phyloP scores from a whole-genome alignment of 2,113 vertebrate genomes.

The Delphinus delphis region DNA sequence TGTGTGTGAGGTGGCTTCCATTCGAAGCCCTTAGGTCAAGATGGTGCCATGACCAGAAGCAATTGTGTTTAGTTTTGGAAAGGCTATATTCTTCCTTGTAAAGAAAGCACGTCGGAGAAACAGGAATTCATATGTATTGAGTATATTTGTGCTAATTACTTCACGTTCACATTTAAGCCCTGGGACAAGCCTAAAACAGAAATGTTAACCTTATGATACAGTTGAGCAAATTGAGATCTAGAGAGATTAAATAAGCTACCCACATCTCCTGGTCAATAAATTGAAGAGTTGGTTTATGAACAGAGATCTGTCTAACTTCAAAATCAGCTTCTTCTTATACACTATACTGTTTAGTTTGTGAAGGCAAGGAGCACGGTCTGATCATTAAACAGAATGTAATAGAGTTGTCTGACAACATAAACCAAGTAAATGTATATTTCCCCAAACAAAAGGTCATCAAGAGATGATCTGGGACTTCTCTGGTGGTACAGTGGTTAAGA shows the following conservation, averaged over 20 bases:
- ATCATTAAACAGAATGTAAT: neutral
- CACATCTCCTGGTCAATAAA: neutral
- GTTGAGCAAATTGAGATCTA: neutral
- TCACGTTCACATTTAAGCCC: neutral
- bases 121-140: neutral
- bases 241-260: neutral
- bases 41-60: neutral
- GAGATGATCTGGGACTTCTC: neutral
- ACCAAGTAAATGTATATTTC: neutral
- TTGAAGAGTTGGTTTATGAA: neutral
- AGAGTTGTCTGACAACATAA: neutral
- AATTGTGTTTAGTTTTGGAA: slow-evolving; percentile 26
- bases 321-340: neutral
- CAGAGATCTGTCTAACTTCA: neutral
- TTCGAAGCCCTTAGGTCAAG: neutral
- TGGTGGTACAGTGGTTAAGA: no score
- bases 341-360: neutral
- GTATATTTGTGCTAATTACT: neutral
- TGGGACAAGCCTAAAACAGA: neutral
- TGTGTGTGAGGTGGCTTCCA: neutral
- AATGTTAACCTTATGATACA: neutral
- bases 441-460: neutral
- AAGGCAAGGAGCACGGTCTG: neutral
- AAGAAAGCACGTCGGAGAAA: slow-evolving; percentile 10
- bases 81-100: neutral